Base-by-base conservation (phyloP, 2,888 invertebrate genomes). In the Iphiclides podalirius region DNA sequence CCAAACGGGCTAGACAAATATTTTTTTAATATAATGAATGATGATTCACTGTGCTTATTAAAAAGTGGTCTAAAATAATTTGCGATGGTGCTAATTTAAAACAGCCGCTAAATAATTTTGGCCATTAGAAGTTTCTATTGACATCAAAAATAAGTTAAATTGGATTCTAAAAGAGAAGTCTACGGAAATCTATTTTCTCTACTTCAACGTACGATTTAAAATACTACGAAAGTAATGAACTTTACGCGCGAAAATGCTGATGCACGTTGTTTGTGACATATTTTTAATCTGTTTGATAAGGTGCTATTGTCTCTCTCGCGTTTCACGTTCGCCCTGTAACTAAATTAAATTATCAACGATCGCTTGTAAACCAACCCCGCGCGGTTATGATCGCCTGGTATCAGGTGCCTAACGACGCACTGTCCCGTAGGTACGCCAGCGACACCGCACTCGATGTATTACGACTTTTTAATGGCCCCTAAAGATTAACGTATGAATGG, bases 381-480 rank as follows among this genome's bases (percentile, higher is more conserved):
- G 47, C 66, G 60, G 63, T 79, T 75, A 84, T 86, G 84, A 80
- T 76, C 61, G 73, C 78, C 76, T 75, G 78, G 84, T 84, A 75
- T 86, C 87, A 72, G 66, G 72, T 87, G 73, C 73, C 81, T 85
- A 88, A 87, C 84, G 87, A 86, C 68, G 65, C 72, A 73, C 86
- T 87, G 87, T 87, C 84, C 81, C 81, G 83, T 84, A 83, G 85
- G 83, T 75, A 69, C 65, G 59, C 61, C n/a, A n/a, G n/a, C n/a
- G n/a, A n/a, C n/a, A n/a, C n/a, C n/a, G n/a, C 61, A 64, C 63
- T 57, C 68, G 63, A 60, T 62, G 66, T 61, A 63, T 84, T 84
- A 87, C 80, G 83, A 79, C 74, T 78, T 75, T 86, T 85, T 87
- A 87, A 87, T 86, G 79, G 77, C 75, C 72, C 75, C 77, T 75